These are phyloP conservation scores for Poecilia picta DNA, from an alignment of 2,797 vertebrate species.

Conservation along the genomic window DNA sequence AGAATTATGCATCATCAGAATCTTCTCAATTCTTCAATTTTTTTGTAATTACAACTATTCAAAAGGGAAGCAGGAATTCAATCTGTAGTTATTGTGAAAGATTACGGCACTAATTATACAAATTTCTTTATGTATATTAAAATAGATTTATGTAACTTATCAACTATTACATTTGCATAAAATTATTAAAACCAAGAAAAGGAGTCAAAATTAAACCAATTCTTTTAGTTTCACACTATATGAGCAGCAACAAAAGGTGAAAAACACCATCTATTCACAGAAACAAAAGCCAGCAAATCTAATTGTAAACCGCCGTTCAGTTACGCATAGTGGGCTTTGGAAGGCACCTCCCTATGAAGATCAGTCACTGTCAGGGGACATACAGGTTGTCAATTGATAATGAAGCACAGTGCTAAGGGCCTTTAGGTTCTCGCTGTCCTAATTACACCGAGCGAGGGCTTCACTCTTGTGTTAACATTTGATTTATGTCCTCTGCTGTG, in stretches of 20 bases:
- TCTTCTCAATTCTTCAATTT: neutral
- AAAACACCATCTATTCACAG: constrained; percentile 54
- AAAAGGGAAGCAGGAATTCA: neutral
- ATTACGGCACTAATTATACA: neutral
- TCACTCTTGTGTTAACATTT: constrained; percentile 91
- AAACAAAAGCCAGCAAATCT: constrained; percentile 73
- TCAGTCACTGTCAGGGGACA: constrained; percentile 85
- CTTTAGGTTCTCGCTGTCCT: constrained; percentile 86
- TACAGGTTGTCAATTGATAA: constrained; percentile 89
- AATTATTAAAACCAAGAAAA: neutral
- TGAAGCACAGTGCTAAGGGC: constrained; percentile 81
- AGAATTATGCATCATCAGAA: neutral
- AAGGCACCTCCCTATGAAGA: constrained; percentile 63
- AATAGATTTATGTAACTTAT: neutral
- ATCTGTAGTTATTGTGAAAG: neutral
- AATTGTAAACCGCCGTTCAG: constrained; percentile 67
- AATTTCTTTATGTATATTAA: neutral
- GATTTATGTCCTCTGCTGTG: constrained; percentile 92
- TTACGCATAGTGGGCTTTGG: constrained; percentile 63
- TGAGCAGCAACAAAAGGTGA: constrained; percentile 40
- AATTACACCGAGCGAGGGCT: constrained; percentile 90
- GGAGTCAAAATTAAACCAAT: constrained; percentile 14
- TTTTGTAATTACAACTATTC: neutral
- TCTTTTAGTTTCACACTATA: constrained; percentile 6
- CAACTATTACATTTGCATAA: neutral